These are phyloP conservation scores for Leucoraja ocellata DNA, from an alignment of 2,797 vertebrate species.

Conservation along the genomic window DNA sequence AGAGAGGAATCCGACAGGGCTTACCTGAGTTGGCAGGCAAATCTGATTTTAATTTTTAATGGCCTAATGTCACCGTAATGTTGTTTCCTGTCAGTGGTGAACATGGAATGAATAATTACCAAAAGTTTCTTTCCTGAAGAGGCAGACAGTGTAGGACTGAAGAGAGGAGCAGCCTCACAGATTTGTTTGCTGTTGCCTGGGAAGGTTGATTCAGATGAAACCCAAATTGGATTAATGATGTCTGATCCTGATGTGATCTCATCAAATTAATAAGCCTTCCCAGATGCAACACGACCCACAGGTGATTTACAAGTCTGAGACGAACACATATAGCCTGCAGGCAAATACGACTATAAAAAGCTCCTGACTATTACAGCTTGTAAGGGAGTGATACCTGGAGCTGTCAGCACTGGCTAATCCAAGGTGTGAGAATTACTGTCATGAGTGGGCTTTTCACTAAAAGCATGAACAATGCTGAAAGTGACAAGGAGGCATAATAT, in stretches of 20 bases:
- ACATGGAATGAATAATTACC: constrained; percentile 14
- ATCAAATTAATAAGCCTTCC: constrained; percentile 26
- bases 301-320: background rate
- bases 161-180: too few species aligned
- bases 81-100: constrained; percentile 12
- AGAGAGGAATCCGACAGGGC: constrained; percentile 21
- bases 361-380: background rate
- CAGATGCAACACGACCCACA: background rate
- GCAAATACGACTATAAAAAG: background rate
- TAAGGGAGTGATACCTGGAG: too few species aligned
- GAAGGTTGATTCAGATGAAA: constrained; percentile 18
- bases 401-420: constrained; percentile 1
- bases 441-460: background rate
- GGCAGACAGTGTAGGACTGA: background rate
- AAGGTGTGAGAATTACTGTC: background rate
- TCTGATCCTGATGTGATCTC: background rate
- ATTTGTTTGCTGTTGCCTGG: background rate
- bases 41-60: constrained; percentile 38
- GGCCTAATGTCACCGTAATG: constrained; percentile 19
- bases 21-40: constrained; percentile 30
- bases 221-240: constrained; percentile 28
- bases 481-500: background rate
- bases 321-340: background rate
- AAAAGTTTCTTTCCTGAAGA: background rate
- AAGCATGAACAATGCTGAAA: background rate